Evolutionary conservation across 2,113 vertebrate species (phyloP).

Genomic region (Campylomormyrus numenius): DNA sequence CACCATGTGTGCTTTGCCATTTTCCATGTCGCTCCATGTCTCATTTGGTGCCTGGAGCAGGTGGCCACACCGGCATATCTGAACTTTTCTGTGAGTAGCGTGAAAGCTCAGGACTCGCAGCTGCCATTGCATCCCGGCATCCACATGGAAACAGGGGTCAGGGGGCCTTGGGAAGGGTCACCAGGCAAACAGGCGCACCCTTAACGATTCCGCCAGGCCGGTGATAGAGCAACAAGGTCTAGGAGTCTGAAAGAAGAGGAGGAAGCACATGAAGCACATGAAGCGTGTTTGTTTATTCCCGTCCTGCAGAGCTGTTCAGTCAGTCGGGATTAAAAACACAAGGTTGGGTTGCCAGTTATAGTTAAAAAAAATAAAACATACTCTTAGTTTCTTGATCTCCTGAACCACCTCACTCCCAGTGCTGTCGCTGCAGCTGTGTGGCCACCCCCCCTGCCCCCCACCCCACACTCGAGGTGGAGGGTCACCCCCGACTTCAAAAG

Average conservation of each 20-base stretch:
- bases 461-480: not conserved
- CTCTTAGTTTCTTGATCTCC: not conserved
- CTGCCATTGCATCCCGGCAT: not conserved
- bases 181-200: slow-evolving; percentile 13
- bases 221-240: not conserved
- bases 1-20: not conserved
- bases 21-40: not conserved
- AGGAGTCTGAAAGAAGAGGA: not conserved
- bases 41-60: not conserved
- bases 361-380: not conserved
- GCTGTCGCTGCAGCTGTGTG: not conserved
- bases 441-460: not conserved
- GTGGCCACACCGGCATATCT: not conserved
- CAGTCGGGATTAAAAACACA: not conserved
- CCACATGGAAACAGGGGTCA: not conserved
- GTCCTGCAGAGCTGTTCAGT: not conserved
- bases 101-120: not conserved
- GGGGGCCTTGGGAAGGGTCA: not conserved
- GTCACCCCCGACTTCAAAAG: not conserved
- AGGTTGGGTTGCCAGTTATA: not conserved
- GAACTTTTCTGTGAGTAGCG: not conserved
- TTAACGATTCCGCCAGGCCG: slow-evolving; percentile 18
- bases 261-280: not conserved
- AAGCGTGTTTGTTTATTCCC: not conserved
- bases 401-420: not conserved